Conservation (phyloP, 2,113 vertebrate species). For the Thamnophis sirtalis region DNA sequence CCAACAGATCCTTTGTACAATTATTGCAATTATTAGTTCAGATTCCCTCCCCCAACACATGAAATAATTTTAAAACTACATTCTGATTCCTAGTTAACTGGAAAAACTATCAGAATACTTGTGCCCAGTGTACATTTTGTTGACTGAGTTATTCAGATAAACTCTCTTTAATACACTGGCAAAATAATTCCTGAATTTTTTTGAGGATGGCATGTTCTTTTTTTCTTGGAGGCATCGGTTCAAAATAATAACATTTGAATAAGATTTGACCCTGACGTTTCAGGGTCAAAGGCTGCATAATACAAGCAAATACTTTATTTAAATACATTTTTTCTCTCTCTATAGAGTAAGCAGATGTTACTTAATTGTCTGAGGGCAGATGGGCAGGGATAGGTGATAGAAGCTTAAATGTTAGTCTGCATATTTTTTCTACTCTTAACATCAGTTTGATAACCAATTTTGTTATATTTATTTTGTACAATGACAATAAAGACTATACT, state of each 20-base stretch:
- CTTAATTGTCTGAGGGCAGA: background rate
- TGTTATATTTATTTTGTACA: too few relatives aligned
- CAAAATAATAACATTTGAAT: background rate
- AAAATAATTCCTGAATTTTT: slow-evolving; percentile 4
- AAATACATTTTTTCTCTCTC: background rate
- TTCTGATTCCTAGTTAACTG: background rate
- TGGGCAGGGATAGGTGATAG: background rate
- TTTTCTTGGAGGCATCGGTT: background rate
- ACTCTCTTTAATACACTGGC: background rate
- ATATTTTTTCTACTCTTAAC: background rate
- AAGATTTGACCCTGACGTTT: background rate
- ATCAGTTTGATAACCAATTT: background rate
- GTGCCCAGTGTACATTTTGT: slow-evolving; percentile 5
- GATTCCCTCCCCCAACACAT: background rate
- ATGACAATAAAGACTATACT: too few relatives aligned
- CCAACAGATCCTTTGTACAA: background rate
- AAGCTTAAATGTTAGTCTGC: background rate
- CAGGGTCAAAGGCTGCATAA: background rate
- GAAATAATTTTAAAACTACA: slow-evolving; percentile 1
- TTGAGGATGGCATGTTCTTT: background rate
- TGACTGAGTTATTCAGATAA: slow-evolving; percentile 14
- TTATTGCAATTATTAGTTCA: slow-evolving; percentile 16
- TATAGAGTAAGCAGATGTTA: background rate
- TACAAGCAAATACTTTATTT: background rate
- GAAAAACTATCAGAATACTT: slow-evolving; percentile 15